These are phyloP conservation scores for Osmerus eperlanus DNA, from an alignment of 2,113 vertebrate species.

Conservation along the genomic window DNA sequence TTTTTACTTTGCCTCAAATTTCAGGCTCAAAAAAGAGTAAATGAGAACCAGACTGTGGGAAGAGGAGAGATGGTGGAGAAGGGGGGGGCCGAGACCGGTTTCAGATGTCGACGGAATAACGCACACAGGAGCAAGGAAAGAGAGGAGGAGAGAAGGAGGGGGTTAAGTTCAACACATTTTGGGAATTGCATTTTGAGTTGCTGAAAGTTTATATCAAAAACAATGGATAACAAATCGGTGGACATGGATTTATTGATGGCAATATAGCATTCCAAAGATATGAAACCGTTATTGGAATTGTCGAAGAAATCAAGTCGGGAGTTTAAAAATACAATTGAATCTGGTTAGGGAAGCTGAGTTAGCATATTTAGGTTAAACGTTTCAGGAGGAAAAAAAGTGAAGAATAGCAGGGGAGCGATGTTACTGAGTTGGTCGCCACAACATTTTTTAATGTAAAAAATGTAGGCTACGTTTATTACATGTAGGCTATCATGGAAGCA, in stretches of 20 bases:
- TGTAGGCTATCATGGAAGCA: not conserved
- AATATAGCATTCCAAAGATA: not conserved
- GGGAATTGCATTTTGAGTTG: slow-evolving; percentile 32
- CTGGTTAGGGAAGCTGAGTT: slow-evolving; percentile 57
- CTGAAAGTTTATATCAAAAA: slow-evolving; percentile 39
- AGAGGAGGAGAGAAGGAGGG: slow-evolving; percentile 12
- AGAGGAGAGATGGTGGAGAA: slow-evolving; percentile 38
- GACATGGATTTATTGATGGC: slow-evolving; percentile 11
- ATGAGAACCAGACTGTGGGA: slow-evolving; percentile 65
- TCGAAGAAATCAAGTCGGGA: not conserved
- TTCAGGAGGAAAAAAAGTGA: slow-evolving; percentile 28
- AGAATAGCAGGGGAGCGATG: slow-evolving; percentile 22
- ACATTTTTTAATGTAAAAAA: not conserved
- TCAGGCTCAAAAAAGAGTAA: slow-evolving; percentile 52
- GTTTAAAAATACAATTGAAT: slow-evolving; percentile 19
- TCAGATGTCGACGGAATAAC: slow-evolving; percentile 64
- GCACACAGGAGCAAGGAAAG: slow-evolving; percentile 42
- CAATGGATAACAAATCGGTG: slow-evolving; percentile 16
- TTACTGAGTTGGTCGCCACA: not conserved
- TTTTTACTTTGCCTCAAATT: slow-evolving; percentile 64
- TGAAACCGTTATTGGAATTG: not conserved
- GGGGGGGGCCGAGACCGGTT: slow-evolving; percentile 50
- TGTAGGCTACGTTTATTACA: not conserved
- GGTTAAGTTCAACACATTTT: slow-evolving; percentile 27
- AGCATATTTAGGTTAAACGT: slow-evolving; percentile 50